Base-by-base conservation (phyloP, 2,113 vertebrate species). In the Xenus cinereus region DNA sequence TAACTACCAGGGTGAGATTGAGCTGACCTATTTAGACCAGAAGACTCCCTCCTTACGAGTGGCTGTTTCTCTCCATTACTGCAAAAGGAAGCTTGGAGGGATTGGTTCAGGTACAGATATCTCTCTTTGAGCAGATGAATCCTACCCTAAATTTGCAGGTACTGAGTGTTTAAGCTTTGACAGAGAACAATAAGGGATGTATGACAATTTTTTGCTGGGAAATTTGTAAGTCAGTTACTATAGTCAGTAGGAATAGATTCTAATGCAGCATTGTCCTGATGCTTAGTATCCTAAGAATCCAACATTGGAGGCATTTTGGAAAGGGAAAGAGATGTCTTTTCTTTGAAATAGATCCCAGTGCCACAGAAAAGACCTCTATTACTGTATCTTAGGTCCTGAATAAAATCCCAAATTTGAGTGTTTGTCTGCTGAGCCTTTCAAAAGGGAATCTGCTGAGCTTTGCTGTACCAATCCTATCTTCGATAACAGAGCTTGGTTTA, bases 41-140 rank as follows among this genome's bases (percentile, higher is more conserved):
- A 33, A n/a, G 9, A n/a, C 35, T 84, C 0, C 0, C 23, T 37
- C 67, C 43, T 85, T 24, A 64, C 0, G 0, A 33, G n/a, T 33
- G 23, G 4, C 37, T 56, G 28, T 39, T 87, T 66, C 39, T 71
- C 51, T 73, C 45, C 18, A 1, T 35, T 33, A 22, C 33, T 69
- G 21, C n/a, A 32, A 51, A 67, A 76, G 39, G 24, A 48, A 91
- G 72, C 13, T 39, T 60, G 63, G 33, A 56, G 11, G 23, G 45
- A 57, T 43, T 30, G 45, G 21, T 66, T 94, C 60, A 66, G 30
- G 56, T 89, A 45, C 14, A 56, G 68, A 14, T 53, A 21, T 33
- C 26, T 53, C 0, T 27, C 45, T 79, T 63, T 84, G 45, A 39
- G 51, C 27, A 45, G 24, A 27, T 19, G 50, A 89, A 43, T 57